These are phyloP conservation scores for Spinibarbus caldwelli DNA, from an alignment of 2,797 vertebrate species.

Conservation along the genomic window DNA sequence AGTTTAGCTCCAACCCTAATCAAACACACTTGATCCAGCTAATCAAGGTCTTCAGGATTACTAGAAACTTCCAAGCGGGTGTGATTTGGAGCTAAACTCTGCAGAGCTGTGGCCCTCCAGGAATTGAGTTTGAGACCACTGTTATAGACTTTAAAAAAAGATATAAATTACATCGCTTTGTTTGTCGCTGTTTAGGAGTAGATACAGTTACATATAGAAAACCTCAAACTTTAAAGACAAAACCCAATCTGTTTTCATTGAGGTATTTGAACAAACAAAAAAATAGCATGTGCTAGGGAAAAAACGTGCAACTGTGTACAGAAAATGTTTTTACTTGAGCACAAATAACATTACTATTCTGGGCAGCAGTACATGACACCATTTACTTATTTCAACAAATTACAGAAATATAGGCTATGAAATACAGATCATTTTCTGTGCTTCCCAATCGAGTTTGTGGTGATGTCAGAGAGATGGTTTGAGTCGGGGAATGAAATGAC, in stretches of 20 bases:
- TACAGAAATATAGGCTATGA: neutral
- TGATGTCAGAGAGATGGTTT: slow-evolving; percentile 11
- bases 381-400: neutral
- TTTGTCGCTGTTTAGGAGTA: neutral
- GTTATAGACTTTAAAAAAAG: no score
- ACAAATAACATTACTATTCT: neutral
- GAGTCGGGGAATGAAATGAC: slow-evolving; percentile 24
- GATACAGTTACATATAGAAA: neutral
- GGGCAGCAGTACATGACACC: neutral
- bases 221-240: neutral
- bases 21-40: no score
- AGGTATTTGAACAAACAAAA: neutral
- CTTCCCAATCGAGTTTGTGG: neutral
- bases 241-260: neutral
- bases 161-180: neutral
- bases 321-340: slow-evolving; percentile 24
- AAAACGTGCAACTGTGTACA: neutral
- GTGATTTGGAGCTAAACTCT: no score
- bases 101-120: no score
- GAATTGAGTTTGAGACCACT: no score
- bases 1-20: no score
- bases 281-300: neutral
- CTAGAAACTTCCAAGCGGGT: no score
- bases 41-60: no score
- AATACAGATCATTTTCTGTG: slow-evolving; percentile 26